Conservation (phyloP, 2,113 vertebrate species). For the Serinus canaria region DNA sequence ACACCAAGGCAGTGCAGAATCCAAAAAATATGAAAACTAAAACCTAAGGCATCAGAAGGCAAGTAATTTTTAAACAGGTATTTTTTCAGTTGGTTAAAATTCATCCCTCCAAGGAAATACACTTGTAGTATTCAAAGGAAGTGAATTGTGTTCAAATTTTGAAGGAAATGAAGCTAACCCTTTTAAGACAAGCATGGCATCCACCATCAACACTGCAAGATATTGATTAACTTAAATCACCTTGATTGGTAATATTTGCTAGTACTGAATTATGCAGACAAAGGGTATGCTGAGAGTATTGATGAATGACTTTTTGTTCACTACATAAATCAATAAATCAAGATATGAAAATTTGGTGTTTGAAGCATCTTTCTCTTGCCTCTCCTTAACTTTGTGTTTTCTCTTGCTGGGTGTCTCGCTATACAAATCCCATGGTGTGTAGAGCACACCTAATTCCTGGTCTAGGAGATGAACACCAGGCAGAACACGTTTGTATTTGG, state of each 20-base stretch:
- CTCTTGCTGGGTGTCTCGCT: background rate
- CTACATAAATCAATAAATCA: background rate
- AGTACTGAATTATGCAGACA: background rate
- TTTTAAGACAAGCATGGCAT: background rate
- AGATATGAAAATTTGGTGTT: background rate
- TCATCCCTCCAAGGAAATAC: background rate
- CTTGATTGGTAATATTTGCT: background rate
- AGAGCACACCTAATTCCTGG: background rate
- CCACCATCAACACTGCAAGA: background rate
- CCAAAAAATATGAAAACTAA: background rate
- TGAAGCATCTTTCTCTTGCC: background rate
- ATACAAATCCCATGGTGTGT: background rate
- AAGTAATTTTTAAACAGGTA: background rate
- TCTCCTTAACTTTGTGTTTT: background rate
- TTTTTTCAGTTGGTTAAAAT: background rate
- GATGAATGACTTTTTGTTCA: background rate
- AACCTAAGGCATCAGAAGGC: background rate
- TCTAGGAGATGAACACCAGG: background rate
- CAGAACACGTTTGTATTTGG: accelerated
- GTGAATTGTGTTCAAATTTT: background rate
- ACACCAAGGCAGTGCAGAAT: background rate
- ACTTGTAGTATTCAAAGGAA: background rate
- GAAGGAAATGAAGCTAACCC: background rate
- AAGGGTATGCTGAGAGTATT: background rate
- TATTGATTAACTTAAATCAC: background rate